These are phyloP conservation scores for Ceratitis capitata DNA, from an alignment of 1,140 invertebrate genomes.

Conservation along the genomic window DNA sequence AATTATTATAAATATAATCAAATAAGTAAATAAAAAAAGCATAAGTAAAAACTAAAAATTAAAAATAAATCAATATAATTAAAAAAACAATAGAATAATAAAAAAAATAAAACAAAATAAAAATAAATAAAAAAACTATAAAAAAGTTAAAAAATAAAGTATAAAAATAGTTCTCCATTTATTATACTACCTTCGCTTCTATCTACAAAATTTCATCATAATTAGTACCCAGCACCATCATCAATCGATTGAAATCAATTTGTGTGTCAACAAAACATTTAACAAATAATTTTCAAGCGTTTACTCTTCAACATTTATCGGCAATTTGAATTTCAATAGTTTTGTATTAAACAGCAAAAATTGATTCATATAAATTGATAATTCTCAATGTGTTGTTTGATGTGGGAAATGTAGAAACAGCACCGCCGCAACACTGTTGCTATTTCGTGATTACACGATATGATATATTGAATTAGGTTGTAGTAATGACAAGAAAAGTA, in stretches of 20 bases:
- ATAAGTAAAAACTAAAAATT: too few species aligned
- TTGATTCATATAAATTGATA: neutral
- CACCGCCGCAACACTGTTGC: neutral
- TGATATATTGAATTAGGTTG: neutral
- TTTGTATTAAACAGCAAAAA: neutral
- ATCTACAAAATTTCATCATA: neutral
- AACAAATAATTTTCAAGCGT: neutral
- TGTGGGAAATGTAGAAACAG: too few species aligned
- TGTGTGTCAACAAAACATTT: neutral
- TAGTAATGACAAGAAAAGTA: neutral
- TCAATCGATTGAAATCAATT: neutral
- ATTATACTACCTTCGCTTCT: neutral
- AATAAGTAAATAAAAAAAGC: too few species aligned
- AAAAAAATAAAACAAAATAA: neutral
- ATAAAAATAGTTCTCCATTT: too few species aligned
- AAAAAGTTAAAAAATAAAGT: too few species aligned
- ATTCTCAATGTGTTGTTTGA: neutral
- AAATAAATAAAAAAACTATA: too few species aligned
- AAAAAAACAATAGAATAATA: too few species aligned
- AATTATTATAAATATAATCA: too few species aligned
- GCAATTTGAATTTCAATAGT: neutral
- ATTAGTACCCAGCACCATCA: neutral
- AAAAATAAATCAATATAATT: too few species aligned
- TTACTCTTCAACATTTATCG: neutral
- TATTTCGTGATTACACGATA: neutral